A percentile compares a stretch with the other conserved stretches of the same genome.
These are phyloP conservation scores for Drosophila pegasa DNA, from an alignment of 2,888 invertebrate species.

Conservation along the genomic window DNA sequence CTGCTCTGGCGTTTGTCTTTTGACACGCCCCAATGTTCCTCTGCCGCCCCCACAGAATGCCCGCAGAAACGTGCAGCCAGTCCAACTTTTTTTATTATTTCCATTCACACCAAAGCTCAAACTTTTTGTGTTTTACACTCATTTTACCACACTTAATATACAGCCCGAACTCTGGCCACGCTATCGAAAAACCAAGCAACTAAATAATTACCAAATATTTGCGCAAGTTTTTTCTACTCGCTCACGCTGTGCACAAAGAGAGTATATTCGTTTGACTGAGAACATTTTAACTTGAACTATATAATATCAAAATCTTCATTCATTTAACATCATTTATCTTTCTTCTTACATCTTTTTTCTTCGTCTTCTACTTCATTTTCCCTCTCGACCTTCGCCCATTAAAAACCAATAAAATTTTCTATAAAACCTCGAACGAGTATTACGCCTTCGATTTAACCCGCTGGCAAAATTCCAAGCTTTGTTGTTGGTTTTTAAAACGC, in stretches of 20 bases:
- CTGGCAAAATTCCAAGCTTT: background rate
- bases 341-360: too few species aligned
- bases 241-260: background rate
- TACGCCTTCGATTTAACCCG: background rate
- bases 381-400: too few species aligned
- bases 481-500: constrained; percentile 31
- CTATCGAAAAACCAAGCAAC: constrained; percentile 46
- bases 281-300: too few species aligned
- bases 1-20: constrained; percentile 71
- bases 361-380: too few species aligned
- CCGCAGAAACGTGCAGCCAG: constrained; percentile 51
- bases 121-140: constrained; percentile 66
- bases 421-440: background rate
- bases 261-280: background rate
- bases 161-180: constrained; percentile 15
- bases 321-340: too few species aligned
- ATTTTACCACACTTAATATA: constrained; percentile 66
- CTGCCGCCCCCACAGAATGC: background rate
- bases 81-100: constrained; percentile 33
- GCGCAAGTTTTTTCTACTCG: constrained; percentile 39
- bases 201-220: constrained; percentile 80
- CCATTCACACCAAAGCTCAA: constrained; percentile 51
- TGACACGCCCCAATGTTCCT: constrained; percentile 56
- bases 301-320: too few species aligned
- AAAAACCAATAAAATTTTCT: too few species aligned